Conservation (phyloP, 2,888 invertebrate genomes). For the Cenopis cana region DNA sequence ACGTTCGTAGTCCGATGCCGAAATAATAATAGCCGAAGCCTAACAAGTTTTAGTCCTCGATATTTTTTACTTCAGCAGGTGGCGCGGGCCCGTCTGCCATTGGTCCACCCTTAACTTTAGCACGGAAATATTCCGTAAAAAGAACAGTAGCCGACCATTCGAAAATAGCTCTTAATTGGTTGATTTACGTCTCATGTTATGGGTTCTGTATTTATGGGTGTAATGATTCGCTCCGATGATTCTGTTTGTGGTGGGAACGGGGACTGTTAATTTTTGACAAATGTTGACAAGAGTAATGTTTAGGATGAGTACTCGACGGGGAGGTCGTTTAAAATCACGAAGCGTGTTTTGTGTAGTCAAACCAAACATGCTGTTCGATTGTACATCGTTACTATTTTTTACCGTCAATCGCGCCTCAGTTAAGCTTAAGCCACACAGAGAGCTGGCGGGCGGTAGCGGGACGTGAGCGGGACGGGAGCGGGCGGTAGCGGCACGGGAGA, state of each 20-base stretch:
- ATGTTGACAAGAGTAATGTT: constrained; percentile 19
- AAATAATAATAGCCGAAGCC: constrained; percentile 34
- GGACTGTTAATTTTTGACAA: constrained; percentile 10
- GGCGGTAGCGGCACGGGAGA: too few relatives aligned
- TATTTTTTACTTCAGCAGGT: constrained; percentile 48
- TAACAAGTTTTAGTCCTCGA: constrained; percentile 36
- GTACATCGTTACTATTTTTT: not conserved
- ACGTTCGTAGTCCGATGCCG: constrained; percentile 6
- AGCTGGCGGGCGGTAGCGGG: too few relatives aligned
- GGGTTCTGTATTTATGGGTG: not conserved
- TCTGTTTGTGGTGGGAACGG: constrained; percentile 5
- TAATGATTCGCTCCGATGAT: constrained; percentile 21
- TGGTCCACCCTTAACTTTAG: constrained; percentile 54
- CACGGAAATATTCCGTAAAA: constrained; percentile 44
- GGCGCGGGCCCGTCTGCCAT: constrained; percentile 27
- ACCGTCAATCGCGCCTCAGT: too few relatives aligned
- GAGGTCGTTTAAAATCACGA: not conserved
- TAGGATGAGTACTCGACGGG: not conserved
- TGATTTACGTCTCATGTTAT: not conserved
- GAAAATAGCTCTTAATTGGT: not conserved
- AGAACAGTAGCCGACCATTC: constrained; percentile 1
- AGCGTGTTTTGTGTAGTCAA: not conserved
- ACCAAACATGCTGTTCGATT: not conserved
- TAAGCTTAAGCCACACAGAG: too few relatives aligned
- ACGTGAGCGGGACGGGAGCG: too few relatives aligned